These are phyloP conservation scores for Epizoanthus ramosus DNA, from an alignment of 92 coral and sea anemone genomes.

Conservation along the genomic window DNA sequence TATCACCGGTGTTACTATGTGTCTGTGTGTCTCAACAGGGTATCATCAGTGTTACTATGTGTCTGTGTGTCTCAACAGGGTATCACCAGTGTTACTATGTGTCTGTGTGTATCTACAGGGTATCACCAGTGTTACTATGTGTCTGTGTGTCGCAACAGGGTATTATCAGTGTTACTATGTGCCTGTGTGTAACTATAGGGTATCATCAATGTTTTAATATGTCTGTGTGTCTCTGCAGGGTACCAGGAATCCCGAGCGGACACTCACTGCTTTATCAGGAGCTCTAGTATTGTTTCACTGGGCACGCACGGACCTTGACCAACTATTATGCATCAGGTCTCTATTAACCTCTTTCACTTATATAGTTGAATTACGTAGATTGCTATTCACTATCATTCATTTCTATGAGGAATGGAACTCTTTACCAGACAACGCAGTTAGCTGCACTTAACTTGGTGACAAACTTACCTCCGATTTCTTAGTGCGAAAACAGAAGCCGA, in stretches of 20 bases:
- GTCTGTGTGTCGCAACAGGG: no score
- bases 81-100: background rate
- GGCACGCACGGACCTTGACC: constrained; percentile 97
- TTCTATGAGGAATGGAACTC: no score
- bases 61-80: no score
- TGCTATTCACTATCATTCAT: background rate
- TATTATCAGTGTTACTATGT: background rate
- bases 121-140: background rate
- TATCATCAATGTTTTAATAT: background rate
- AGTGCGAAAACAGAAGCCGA: no score
- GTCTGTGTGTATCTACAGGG: background rate
- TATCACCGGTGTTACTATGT: background rate
- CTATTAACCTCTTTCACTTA: background rate
- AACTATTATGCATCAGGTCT: constrained; percentile 94
- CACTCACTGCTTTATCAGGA: constrained; percentile 90
- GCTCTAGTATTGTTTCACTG: constrained; percentile 97
- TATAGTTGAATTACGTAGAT: background rate
- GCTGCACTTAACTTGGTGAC: background rate
- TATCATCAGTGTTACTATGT: background rate
- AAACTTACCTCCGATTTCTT: background rate
- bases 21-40: background rate
- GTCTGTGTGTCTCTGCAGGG: constrained; percentile 58
- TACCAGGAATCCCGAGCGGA: constrained; percentile 88
- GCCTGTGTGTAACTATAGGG: no score
- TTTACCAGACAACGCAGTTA: no score